Conservation (phyloP, 2,797 vertebrate species). For the Cirrhinus mrigala region DNA sequence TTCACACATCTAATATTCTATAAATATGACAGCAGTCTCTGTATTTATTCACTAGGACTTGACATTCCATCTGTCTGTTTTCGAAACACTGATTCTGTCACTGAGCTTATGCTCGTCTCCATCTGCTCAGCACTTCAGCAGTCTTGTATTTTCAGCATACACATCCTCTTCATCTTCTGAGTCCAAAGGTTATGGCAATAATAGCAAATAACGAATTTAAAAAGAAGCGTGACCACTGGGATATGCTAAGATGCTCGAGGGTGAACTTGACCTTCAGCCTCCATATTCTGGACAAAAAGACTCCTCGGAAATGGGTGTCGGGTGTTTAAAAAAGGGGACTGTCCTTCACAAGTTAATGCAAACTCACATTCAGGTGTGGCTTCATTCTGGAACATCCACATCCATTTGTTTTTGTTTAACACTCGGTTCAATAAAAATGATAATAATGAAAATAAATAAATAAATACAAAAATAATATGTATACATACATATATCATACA, state of each 20-base stretch:
- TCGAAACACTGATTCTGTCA: conserved; percentile 45
- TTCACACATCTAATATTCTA: conserved; percentile 44
- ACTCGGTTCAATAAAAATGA: background rate
- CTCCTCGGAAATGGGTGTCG: background rate
- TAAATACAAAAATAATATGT: too few relatives aligned
- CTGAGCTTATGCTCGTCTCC: conserved; percentile 44
- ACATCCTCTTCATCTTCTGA: conserved; percentile 15
- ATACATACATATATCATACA: too few relatives aligned
- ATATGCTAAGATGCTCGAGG: background rate
- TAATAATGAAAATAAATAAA: too few relatives aligned
- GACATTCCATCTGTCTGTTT: conserved; percentile 48
- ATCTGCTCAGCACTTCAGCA: conserved; percentile 40
- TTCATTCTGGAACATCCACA: background rate
- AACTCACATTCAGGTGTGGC: background rate
- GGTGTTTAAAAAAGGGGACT: background rate
- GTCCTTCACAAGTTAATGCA: background rate
- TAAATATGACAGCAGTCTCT: conserved; percentile 43
- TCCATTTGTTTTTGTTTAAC: background rate
- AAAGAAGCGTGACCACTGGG: background rate
- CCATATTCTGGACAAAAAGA: background rate
- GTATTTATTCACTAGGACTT: conserved; percentile 38
- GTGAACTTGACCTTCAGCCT: background rate
- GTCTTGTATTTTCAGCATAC: conserved; percentile 13
- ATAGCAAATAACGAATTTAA: conserved; percentile 11
- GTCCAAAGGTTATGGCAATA: conserved; percentile 13